Evolutionary conservation across 92 coral and sea anemone genomes (phyloP), one percentile per base, ranked within the genome.

Genomic region (Metridium senile): DNA sequence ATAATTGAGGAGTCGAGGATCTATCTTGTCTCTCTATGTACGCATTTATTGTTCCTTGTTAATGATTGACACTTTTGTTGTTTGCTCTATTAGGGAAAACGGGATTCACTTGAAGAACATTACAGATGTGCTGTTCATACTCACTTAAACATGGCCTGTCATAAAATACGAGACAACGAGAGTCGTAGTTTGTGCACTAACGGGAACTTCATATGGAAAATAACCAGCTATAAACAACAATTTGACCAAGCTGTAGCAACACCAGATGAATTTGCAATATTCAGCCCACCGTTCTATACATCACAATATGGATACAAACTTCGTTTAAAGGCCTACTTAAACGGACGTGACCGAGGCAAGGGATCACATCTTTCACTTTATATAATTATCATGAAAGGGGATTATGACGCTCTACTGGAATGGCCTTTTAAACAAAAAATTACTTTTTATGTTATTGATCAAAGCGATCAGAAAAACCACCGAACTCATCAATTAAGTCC

Each of bases 361-460:
- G 92, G 93, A 22, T 82, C 99, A 0, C 99, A 96, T 31, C 72
- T 96, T 26, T 96, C 99, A 11, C 82, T 96, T 71, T 96, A 96
- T 62, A 90, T 96, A 23, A 96, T 96, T 26, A 96, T 96, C 49
- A 96, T 96, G 99, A 96, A 85, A 68, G 99, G 99, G 0, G 99
- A 92, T 17, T 95, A 92, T 65, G 99, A 95, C 39, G 91, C 96
- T 9, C 69, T 95, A 30, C 64, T 95, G 25, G 99, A 92, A 77
- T 95, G 99, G 99, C 99, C 99, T 69, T 96, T 92, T 82, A 96
- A 96, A 33, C 97, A 92, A 76, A 96, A 93, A 83, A 93, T 96
- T 70, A 96, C 99, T 4, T 96, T 96, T 62, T 93, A 82, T 68
- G 82, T 96, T 53, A 77, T 90, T 58, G 99, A 96, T 70, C 99